Base-by-base conservation (phyloP, 2,888 invertebrate genomes). In the Scrobipalpa atriplicella region DNA sequence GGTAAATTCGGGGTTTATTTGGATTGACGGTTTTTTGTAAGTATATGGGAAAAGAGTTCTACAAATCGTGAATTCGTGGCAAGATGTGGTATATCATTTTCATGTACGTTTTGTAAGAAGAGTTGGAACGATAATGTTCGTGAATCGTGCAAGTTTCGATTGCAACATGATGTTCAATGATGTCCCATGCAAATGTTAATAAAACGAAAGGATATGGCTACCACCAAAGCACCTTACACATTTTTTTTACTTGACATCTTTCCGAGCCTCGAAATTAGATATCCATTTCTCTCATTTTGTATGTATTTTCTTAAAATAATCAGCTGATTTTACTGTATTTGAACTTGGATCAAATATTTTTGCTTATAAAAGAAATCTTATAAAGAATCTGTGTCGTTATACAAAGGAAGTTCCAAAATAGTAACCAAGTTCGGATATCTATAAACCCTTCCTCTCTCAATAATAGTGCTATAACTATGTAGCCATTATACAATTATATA, bases 401-500 rank as follows among this genome's bases (percentile, higher is more conserved):
- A 62, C 62, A 62, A 58, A 58, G 62, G 62, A 62, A 62, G 62
- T 47, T 6, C 29, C 29, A 63, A 52, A 63, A 52, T 51, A 63
- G 36, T n/a, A 47, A 38, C 63, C 41, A 39, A 61, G 7, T 11
- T 47, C 47, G 62, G 47, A 21, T 56, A 56, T 56, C 21, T 56
- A 62, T 47, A 58, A 86, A 86, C 77, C 78, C 79, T 78, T 82
- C 81, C 79, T 71, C 78, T 63, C 66, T 71, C 78, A 80, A 80
- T 85, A 82, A 85, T 84, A 85, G 77, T 73, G 71, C 72, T 75
- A 75, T 80, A 75, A 76, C 74, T 77, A 73, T 39, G 51, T 6
- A 18, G 41, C 52, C 36, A 66, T 66, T 62, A 62, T 62, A 10
- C 13, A 62, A 7, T 16, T 62, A 62, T 41, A 62, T 62, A 41